Evolutionary conservation across 2,113 vertebrate species (phyloP), one percentile per base, ranked within the genome.

Genomic region (Otocyon megalotis): DNA sequence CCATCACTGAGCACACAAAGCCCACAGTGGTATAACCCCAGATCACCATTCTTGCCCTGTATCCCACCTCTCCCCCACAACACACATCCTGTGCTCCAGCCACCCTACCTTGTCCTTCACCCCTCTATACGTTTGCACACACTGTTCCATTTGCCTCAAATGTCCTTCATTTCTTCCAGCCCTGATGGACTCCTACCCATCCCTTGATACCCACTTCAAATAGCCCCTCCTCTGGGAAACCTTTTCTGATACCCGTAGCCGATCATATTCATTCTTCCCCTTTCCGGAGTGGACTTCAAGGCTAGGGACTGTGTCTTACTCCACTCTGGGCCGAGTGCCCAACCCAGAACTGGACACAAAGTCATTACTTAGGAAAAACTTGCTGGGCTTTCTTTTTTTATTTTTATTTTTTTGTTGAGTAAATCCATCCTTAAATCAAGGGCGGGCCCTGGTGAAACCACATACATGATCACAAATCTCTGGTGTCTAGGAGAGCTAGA

Each of bases 191-290:
- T 67, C 85, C 65, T 96, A 12, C 5, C 22, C 37, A 67, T 79
- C 77, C 84, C 26, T 81, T 19, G 81, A 65, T 30, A 48, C 83
- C 93, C 94, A 80, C 4, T 85, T 84, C 83, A 76, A 90, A 79
- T 28, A 62, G 35, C 74, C n/a, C 79, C 19, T 72, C 30, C 58
- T 28, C 71, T 35, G 4, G 7, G 81, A 58, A 67, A 43, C 60
- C 77, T 86, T 88, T 65, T 67, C 24, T 11, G n/a, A 53, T 30
- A 9, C 26, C 32, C 53, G 37, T 10, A 20, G 24, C 77, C 22
- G 2, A 6, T 77, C 65, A 14, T 13, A 22, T 14, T n/a, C 12
- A 50, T 84, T 58, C 35, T 77, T 67, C n/a, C 56, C 20, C 63
- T 35, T 74, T 80, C 37, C 14, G 28, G 15, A 14, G 48, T 24